These are phyloP conservation scores for Mandrillus leucophaeus DNA, from an alignment of 2,113 vertebrate genomes.

Conservation along the genomic window DNA sequence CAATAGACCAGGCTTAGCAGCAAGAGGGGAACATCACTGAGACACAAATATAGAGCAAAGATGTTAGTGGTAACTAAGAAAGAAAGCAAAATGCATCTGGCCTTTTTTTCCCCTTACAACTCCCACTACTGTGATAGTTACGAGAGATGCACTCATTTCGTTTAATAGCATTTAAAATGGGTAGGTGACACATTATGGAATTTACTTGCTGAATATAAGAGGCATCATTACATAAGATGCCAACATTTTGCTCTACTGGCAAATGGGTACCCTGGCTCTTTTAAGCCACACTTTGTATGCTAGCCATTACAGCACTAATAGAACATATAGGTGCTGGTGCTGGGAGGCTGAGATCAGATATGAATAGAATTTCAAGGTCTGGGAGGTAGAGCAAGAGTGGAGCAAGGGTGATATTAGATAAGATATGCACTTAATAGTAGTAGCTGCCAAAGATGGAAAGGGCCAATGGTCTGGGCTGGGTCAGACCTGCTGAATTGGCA, in stretches of 20 bases:
- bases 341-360: background rate
- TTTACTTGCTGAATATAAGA: conserved; percentile 6
- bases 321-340: background rate
- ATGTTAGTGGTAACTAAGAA: conserved; percentile 28
- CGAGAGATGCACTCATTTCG: background rate
- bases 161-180: conserved; percentile 51
- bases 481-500: background rate
- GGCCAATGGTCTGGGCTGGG: background rate
- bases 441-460: background rate
- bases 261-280: background rate
- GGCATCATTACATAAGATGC: background rate
- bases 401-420: background rate
- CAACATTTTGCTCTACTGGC: background rate
- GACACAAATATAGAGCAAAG: conserved; percentile 35
- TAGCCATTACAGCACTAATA: background rate
- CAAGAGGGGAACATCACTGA: background rate
- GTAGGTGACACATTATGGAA: background rate
- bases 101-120: background rate
- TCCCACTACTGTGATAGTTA: conserved; percentile 16
- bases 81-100: conserved; percentile 41
- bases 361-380: background rate
- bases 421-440: background rate
- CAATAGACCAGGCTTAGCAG: conserved; percentile 58
- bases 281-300: background rate
- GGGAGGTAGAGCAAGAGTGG: background rate